Base-by-base conservation (phyloP, 2,797 vertebrate genomes). In the Cynopterus sphinx region DNA sequence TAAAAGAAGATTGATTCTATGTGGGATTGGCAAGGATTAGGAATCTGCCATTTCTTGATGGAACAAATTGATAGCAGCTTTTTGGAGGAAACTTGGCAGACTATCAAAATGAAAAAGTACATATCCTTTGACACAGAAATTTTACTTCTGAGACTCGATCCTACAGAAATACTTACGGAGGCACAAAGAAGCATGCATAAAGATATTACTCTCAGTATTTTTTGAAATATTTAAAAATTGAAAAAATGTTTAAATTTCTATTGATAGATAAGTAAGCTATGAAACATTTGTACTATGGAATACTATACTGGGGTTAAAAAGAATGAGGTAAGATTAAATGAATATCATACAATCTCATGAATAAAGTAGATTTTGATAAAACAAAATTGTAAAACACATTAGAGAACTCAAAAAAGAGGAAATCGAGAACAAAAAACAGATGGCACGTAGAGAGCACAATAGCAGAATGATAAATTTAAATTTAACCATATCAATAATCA, bases 11-110 rank as follows among this genome's bases (percentile, higher is more conserved):
- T 75, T 75, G 33, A 82, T 87, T 89, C 33, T 74, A 43, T 36
- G 49, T 78, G 61, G 16, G 49, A 26, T 87, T 93, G 83, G 43
- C 77, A 88, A 95, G 65, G 51, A 87, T 67, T 73, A 73, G n/a
- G 61, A 31, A 63, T 57, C 33, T 82, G 81, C 13, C 65, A 4
- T 65, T 82, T 82, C 28, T 83, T 77, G 39, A 33, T 77, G 53
- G 70, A 55, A 86, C 19, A 77, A 77, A 73, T 3, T 49, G 46
- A 77, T 86, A 41, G 36, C 6, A 57, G 46, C 7, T 26, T 57
- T 87, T 46, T 90, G 22, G 81, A 94, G 16, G 53, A 41, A 92
- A 41, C 15, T 82, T 81, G 46, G 28, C 5, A 51, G 53, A n/a
- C 28, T 39, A 55, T 94, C 16, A 86, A 67, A 51, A 31, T 85